Conservation (phyloP, 2,797 vertebrate species). For the Tachyglossus aculeatus region DNA sequence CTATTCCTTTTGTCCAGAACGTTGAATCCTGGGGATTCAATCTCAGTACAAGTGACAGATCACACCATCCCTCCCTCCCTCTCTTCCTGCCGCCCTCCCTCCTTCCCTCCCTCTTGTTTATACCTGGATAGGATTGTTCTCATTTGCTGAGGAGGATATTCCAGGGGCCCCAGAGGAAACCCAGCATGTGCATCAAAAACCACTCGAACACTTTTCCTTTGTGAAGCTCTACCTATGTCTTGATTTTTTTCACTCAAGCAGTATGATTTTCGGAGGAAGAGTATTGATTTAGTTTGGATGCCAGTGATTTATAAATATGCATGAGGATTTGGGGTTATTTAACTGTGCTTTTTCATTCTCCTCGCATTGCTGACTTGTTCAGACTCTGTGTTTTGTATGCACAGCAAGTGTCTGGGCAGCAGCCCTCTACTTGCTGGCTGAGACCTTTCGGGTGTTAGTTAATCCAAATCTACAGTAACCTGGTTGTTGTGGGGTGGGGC, state of each 20-base stretch:
- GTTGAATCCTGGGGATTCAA: too few relatives aligned
- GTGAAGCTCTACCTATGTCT: background rate
- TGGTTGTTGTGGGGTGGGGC: background rate
- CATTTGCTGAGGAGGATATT: background rate
- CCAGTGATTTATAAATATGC: conserved; percentile 75
- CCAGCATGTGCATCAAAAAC: background rate
- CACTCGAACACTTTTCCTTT: background rate
- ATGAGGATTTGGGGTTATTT: conserved; percentile 74
- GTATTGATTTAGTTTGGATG: conserved; percentile 75
- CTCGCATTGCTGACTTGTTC: conserved; percentile 68
- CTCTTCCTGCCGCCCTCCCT: background rate
- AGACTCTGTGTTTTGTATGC: conserved; percentile 67
- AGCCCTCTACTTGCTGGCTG: conserved; percentile 54
- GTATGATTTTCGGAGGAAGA: conserved; percentile 41
- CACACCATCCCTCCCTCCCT: too few relatives aligned
- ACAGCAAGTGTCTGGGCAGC: conserved; percentile 46
- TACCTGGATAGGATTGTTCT: conserved; percentile 1
- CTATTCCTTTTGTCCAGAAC: too few relatives aligned
- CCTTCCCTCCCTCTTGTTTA: background rate
- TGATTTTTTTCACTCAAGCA: conserved; percentile 49
- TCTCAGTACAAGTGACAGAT: too few relatives aligned
- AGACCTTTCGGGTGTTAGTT: conserved; percentile 60
- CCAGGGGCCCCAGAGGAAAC: background rate
- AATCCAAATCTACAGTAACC: conserved; percentile 54
- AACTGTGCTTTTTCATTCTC: conserved; percentile 74